Percentiles rank a stretch among this genome's conserved stretches.
Evolutionary conservation across 2,888 invertebrate genomes (phyloP).

Genomic region (Keiferia lycopersicella): DNA sequence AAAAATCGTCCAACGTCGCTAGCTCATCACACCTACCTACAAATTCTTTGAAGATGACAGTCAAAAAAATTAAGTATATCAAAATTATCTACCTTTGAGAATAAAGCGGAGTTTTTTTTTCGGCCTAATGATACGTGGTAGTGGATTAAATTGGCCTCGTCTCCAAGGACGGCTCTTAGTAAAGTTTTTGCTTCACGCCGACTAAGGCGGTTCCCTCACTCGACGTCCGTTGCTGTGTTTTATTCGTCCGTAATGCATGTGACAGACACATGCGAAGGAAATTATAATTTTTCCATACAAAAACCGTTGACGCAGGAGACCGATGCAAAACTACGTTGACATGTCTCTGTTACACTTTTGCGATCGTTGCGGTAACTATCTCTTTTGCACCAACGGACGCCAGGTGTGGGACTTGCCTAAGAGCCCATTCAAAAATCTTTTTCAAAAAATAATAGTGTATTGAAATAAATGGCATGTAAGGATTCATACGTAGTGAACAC

Average conservation of each 20-base stretch:
- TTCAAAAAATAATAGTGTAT: neutral
- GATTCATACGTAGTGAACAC: neutral
- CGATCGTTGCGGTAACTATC: too few species aligned
- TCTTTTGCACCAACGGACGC: too few species aligned
- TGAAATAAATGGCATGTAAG: slow-evolving; percentile 2
- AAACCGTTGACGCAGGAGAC: too few species aligned
- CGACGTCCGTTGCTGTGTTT: slow-evolving; percentile 3
- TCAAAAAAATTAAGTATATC: neutral
- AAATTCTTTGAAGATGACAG: neutral
- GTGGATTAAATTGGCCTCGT: neutral
- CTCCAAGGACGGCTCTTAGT: neutral
- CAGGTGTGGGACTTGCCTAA: too few species aligned
- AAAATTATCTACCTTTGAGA: neutral
- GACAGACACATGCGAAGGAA: too few species aligned
- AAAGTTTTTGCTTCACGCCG: slow-evolving; percentile 1
- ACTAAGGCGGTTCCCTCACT: too few species aligned
- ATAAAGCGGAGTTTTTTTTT: neutral
- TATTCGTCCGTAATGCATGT: too few species aligned
- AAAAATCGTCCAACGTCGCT: too few species aligned
- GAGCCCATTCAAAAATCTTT: slow-evolving; percentile 2
- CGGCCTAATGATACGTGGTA: neutral
- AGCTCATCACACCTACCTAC: neutral
- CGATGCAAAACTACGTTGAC: too few species aligned
- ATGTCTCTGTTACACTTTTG: too few species aligned
- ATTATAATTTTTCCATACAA: too few species aligned